These are phyloP conservation scores for Gadopsis bispinosus DNA, from an alignment of 2,797 vertebrate species.

Conservation along the genomic window DNA sequence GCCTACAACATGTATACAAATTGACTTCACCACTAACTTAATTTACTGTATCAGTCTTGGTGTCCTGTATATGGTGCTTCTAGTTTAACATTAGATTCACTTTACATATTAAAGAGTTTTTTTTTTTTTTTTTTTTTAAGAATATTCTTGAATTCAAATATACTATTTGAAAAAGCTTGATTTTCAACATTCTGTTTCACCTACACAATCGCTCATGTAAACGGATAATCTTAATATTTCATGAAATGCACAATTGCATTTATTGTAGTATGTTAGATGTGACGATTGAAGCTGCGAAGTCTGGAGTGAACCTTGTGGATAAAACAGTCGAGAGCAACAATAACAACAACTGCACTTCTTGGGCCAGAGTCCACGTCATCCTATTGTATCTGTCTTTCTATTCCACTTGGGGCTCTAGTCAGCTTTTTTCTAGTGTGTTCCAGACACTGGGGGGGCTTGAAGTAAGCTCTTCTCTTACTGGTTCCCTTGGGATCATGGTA, in stretches of 20 bases:
- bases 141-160: no score
- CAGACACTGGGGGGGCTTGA: slow-evolving; percentile 13
- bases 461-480: slow-evolving; percentile 34
- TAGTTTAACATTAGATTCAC: not conserved
- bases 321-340: not conserved
- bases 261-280: no score
- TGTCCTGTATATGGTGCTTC: not conserved
- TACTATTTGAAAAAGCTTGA: no score
- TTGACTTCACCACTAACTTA: not conserved
- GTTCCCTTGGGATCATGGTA: slow-evolving; percentile 40
- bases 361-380: not conserved
- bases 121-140: not conserved
- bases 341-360: not conserved
- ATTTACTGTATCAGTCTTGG: not conserved
- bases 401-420: slow-evolving; percentile 4
- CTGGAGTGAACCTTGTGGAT: not conserved
- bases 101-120: not conserved
- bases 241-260: no score
- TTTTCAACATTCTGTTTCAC: no score
- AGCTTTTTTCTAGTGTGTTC: slow-evolving; percentile 28
- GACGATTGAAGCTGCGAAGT: no score
- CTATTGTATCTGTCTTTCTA: slow-evolving; percentile 1
- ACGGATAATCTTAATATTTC: no score
- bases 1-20: not conserved
- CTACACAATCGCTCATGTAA: no score